Conservation (phyloP, 1,140 invertebrate species). For the Metopolophium dirhodum region DNA sequence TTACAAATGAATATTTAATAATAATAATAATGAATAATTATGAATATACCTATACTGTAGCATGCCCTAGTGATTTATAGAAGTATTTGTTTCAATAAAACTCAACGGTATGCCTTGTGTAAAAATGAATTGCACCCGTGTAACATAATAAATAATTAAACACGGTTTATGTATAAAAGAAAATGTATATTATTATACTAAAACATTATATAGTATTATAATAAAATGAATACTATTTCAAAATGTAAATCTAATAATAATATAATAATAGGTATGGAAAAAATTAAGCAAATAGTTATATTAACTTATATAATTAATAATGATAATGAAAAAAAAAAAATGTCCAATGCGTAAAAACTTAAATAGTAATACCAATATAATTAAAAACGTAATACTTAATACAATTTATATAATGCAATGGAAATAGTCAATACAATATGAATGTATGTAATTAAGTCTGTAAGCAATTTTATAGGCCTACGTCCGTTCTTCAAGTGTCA, state of each 20-base stretch:
- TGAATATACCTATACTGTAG: background rate
- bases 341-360: background rate
- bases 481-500: constrained; percentile 55
- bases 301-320: background rate
- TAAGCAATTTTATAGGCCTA: background rate
- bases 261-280: background rate
- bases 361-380: background rate
- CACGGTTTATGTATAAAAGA: background rate
- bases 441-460: background rate
- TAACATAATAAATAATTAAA: background rate
- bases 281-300: background rate
- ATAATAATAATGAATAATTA: background rate
- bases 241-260: constrained; percentile 5
- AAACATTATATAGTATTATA: background rate
- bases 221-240: background rate
- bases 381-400: background rate
- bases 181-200: background rate
- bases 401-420: background rate
- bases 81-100: background rate
- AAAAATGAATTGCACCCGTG: background rate
- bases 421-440: background rate
- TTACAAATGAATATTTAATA: background rate
- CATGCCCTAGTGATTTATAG: background rate
- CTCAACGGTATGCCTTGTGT: background rate
- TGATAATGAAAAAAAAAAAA: background rate